Conservation (phyloP, 2,797 vertebrate species). For the Glyptemys insculpta region DNA sequence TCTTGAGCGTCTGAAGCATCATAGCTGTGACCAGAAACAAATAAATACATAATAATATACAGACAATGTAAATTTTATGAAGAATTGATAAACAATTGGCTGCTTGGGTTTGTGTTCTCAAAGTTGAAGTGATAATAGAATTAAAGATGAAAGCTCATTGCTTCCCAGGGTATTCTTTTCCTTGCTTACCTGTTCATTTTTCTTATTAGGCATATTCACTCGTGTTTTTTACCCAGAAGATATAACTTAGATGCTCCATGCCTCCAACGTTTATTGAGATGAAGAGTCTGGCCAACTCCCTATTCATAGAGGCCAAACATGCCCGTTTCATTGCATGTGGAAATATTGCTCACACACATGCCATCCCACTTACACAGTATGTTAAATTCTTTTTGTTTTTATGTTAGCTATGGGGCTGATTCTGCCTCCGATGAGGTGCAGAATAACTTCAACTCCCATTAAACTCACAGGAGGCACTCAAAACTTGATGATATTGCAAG, state of each 20-base stretch:
- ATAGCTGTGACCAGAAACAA: not conserved
- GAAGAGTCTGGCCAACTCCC: not conserved
- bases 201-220: not conserved
- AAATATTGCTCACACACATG: not conserved
- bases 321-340: not conserved
- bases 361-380: not conserved
- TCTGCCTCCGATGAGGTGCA: not conserved
- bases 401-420: not conserved
- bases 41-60: not conserved
- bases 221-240: not conserved
- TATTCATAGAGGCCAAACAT: not conserved
- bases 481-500: not conserved
- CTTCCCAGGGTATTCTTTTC: not conserved
- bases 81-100: rapidly evolving
- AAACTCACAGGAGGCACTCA: not conserved
- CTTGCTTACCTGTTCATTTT: not conserved
- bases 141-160: not conserved
- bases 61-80: not conserved
- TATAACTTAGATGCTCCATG: not conserved
- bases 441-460: not conserved
- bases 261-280: not conserved
- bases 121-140: not conserved
- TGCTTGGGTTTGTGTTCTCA: not conserved
- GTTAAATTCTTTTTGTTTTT: not conserved
- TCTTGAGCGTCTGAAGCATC: not conserved